phyloP scores from a whole-genome alignment of 2,113 vertebrate genomes.

The Colinus virginianus region DNA sequence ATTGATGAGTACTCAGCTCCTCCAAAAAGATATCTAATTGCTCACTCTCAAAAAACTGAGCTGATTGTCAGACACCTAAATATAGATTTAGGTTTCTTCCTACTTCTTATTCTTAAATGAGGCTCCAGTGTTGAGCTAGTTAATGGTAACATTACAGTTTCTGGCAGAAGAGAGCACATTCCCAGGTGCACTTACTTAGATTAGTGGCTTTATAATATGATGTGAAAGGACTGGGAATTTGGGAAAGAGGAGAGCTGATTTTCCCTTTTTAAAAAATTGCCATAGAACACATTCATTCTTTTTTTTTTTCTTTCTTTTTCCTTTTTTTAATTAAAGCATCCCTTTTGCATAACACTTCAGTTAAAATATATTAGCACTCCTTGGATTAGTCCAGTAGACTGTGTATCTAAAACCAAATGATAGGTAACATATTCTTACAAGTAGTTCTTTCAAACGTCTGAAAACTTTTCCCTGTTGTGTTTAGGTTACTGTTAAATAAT shows the following conservation, averaged over 20 bases:
- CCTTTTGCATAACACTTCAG: not conserved
- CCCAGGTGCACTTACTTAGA: conserved; percentile 19
- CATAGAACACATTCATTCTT: not conserved
- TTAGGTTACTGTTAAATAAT: not conserved
- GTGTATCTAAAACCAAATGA: not conserved
- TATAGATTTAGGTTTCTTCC: conserved; percentile 38
- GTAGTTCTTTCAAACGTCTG: not conserved
- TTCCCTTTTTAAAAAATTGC: conserved; percentile 5
- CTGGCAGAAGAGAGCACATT: conserved; percentile 18
- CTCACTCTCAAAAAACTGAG: conserved; percentile 38
- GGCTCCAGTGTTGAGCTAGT: not conserved
- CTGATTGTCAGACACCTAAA: conserved; percentile 53
- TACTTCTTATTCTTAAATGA: not conserved
- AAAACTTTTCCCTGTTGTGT: not conserved
- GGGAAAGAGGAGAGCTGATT: not conserved
- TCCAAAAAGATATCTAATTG: conserved; percentile 50
- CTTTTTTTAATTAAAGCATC: conserved; percentile 15
- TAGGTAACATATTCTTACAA: not conserved
- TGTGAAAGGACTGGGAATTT: conserved; percentile 44
- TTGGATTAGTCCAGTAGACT: not conserved
- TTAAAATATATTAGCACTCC: not conserved
- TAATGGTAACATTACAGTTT: conserved; percentile 50
- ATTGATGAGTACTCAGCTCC: conserved; percentile 11
- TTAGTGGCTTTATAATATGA: conserved; percentile 57
- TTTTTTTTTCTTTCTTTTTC: not conserved